These are phyloP conservation scores for Ochropleura plecta DNA, from an alignment of 2,888 invertebrate genomes.

Conservation along the genomic window DNA sequence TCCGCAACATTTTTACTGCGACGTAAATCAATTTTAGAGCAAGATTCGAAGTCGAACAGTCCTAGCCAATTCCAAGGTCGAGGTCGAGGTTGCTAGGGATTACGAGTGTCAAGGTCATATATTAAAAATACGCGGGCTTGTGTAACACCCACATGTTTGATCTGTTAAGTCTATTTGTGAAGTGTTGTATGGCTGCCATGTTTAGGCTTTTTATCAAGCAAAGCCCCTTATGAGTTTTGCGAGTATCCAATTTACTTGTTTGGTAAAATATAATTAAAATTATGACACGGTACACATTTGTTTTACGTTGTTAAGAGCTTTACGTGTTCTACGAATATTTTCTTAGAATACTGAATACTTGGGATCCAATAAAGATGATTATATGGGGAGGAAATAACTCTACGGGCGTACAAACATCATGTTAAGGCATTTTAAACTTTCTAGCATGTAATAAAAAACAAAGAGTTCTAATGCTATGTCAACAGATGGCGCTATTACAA, in stretches of 20 bases:
- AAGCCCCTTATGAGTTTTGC: constrained; percentile 25
- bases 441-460: background rate
- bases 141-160: constrained; percentile 46
- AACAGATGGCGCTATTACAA: constrained; percentile 48
- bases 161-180: constrained; percentile 53
- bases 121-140: constrained; percentile 50
- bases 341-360: background rate
- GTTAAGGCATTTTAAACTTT: background rate
- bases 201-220: constrained; percentile 37
- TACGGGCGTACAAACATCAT: background rate
- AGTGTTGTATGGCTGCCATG: constrained; percentile 23
- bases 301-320: background rate
- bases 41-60: constrained; percentile 34
- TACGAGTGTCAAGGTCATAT: constrained; percentile 57
- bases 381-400: background rate
- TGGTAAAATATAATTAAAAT: constrained; percentile 2
- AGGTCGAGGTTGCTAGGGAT: constrained; percentile 45
- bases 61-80: constrained; percentile 40
- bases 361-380: background rate
- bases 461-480: constrained; percentile 13
- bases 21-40: constrained; percentile 52
- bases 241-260: constrained; percentile 10
- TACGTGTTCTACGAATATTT: background rate
- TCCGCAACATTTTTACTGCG: constrained; percentile 47
- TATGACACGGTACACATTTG: background rate